phyloP scores from a whole-genome alignment of 2,888 invertebrate species.

The Prionchulus punctatus region DNA sequence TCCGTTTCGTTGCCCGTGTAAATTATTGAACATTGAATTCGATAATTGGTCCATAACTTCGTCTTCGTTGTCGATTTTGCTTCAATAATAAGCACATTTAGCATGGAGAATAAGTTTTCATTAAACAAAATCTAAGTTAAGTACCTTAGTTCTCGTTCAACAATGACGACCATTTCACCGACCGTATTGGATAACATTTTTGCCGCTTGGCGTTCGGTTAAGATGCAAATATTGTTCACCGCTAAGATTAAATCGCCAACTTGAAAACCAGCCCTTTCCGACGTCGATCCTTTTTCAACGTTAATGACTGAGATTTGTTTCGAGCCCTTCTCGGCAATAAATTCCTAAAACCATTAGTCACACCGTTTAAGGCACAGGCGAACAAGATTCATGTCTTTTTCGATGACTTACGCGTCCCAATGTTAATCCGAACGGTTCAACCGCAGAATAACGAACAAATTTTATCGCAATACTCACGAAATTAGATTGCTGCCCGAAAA shows the following conservation, averaged over 20 bases:
- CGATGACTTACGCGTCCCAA: neutral
- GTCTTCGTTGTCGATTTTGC: too few species aligned
- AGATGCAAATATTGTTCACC: conserved; percentile 10
- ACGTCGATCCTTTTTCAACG: neutral
- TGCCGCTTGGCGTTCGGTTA: conserved; percentile 3
- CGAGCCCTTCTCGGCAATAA: neutral
- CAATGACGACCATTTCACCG: neutral
- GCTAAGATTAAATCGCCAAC: conserved; percentile 3
- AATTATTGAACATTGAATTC: too few species aligned
- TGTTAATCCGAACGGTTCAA: neutral
- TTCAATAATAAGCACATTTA: too few species aligned
- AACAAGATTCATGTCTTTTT: too few species aligned
- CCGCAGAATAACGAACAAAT: neutral
- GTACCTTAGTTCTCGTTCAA: neutral
- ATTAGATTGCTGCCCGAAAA: too few species aligned
- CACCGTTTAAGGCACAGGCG: too few species aligned
- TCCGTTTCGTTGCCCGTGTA: too few species aligned
- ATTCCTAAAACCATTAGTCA: neutral
- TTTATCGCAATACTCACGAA: neutral
- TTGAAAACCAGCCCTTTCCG: conserved; percentile 9
- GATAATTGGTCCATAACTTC: too few species aligned
- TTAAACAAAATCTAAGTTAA: too few species aligned
- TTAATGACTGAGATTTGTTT: neutral
- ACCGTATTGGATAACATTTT: neutral
- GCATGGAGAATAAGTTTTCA: too few species aligned